Base-by-base conservation (phyloP, 2,888 invertebrate genomes). In the Teleiodes luculella region DNA sequence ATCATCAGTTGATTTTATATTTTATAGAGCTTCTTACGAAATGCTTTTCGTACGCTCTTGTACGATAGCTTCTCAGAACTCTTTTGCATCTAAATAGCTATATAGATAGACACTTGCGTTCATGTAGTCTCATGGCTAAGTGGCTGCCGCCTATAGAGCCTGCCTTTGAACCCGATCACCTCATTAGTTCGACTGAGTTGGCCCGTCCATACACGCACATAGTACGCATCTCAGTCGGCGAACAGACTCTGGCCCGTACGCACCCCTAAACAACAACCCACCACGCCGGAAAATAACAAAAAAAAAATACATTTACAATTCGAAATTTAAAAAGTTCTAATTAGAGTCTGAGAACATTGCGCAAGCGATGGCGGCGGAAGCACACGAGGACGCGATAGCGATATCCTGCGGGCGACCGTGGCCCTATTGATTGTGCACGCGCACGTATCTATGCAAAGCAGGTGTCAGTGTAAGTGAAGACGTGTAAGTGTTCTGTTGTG, bases 321-420 rank as follows among this genome's bases (percentile, higher is more conserved):
- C 57, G 70, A 71, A 73, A 59, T 63, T 62, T 60, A 11, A 41
- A 41, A 18, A 2, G 10, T 10, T 59, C 18, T 3, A 62, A 55
- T 74, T 59, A 65, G 68, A 70, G 66, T 70, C 66, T 59, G 64
- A 63, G 63, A 71, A 65, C 63, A 64, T 78, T 78, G 76, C 79
- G 79, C 78, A 83, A 85, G 79, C 74, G 79, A 80, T 80, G 79
- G 73, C 74, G 76, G 65, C 83, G 87, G 86, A 86, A 82, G 72
- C 69, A 61, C 54, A 59, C 82, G 78, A 85, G 83, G 84, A 71
- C 83, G 78, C 76, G 82, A 78, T 87, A 84, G 69, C 72, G 72
- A 66, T 74, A 80, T 86, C 83, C 86, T 87, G 88, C 88, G 88
- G 88, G 88, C 77, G 88, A 60, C 88, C 88, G 72, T 88, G 88